Evolutionary conservation across 2,888 invertebrate genomes (phyloP).

Genomic region (Tenthredo scrophulariae): DNA sequence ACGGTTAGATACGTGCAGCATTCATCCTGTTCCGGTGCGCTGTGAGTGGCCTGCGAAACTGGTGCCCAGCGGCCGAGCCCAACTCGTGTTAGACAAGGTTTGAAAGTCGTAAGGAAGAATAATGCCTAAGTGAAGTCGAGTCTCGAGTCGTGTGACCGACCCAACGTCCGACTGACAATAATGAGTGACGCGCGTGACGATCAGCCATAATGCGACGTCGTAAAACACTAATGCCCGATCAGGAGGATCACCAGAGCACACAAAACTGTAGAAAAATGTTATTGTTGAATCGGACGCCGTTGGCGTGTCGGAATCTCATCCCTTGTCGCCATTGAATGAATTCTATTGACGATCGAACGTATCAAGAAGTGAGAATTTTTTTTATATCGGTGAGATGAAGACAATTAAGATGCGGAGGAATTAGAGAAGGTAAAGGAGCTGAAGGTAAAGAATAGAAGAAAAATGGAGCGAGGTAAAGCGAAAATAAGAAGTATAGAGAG

Average conservation of each 20-base stretch:
- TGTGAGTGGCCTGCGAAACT: constrained; percentile 29
- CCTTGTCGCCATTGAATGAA: background rate
- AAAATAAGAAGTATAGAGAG: constrained; percentile 9
- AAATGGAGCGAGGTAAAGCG: constrained; percentile 15
- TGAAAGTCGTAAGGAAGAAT: constrained; percentile 13
- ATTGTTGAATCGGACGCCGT: background rate
- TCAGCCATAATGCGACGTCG: constrained; percentile 64
- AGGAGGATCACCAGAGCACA: constrained; percentile 64
- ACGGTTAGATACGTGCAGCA: constrained; percentile 59
- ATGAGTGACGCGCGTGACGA: constrained; percentile 73
- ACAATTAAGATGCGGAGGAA: background rate
- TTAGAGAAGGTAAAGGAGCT: background rate
- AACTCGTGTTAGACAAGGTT: background rate
- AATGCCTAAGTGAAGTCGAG: background rate
- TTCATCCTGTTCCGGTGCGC: constrained; percentile 47
- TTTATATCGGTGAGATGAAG: background rate
- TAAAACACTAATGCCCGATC: constrained; percentile 77
- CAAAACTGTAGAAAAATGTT: background rate
- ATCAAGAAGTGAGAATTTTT: background rate
- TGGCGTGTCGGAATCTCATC: background rate
- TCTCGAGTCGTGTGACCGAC: constrained; percentile 48
- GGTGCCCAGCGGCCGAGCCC: background rate
- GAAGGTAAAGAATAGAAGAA: constrained; percentile 2
- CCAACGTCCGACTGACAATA: constrained; percentile 35
- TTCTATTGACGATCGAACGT: background rate